A percentile compares a stretch with the other conserved stretches of the same genome.
These are phyloP conservation scores for Shargacucullia verbasci DNA, from an alignment of 2,888 invertebrate species.

Conservation along the genomic window DNA sequence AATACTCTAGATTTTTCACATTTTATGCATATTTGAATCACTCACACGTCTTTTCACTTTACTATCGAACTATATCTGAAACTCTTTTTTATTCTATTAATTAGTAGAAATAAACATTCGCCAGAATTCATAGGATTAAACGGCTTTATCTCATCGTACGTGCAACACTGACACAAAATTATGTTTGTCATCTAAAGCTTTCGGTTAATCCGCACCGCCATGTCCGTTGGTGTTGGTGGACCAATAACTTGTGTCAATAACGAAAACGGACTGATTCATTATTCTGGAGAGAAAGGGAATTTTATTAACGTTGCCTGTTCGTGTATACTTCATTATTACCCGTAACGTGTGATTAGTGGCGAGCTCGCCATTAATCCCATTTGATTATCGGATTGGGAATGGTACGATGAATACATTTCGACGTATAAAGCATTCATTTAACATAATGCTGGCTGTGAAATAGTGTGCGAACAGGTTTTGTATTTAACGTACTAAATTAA, in stretches of 20 bases:
- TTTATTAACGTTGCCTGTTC: background rate
- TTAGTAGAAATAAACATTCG: too few species aligned
- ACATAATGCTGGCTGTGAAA: too few species aligned
- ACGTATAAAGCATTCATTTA: too few species aligned
- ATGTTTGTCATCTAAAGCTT: constrained; percentile 28
- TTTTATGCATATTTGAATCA: constrained; percentile 18
- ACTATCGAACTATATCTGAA: constrained; percentile 15
- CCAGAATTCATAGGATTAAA: constrained; percentile 24
- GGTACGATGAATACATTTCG: too few species aligned
- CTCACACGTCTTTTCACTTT: too few species aligned
- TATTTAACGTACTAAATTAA: too few species aligned
- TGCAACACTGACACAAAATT: constrained; percentile 24
- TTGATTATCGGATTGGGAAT: constrained; percentile 1
- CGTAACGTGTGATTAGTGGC: background rate
- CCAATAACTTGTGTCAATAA: constrained; percentile 29
- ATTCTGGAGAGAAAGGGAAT: constrained; percentile 11
- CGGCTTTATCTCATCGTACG: constrained; percentile 23
- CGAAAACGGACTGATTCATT: constrained; percentile 20
- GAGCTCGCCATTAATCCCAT: background rate
- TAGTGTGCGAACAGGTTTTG: too few species aligned
- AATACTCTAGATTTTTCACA: constrained; percentile 25
- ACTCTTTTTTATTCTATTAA: constrained; percentile 11
- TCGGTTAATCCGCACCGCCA: constrained; percentile 26
- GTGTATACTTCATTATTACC: background rate
- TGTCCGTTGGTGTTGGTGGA: constrained; percentile 18